Base-by-base conservation (phyloP, 2,797 vertebrate genomes). In the Hoplostethus atlanticus region DNA sequence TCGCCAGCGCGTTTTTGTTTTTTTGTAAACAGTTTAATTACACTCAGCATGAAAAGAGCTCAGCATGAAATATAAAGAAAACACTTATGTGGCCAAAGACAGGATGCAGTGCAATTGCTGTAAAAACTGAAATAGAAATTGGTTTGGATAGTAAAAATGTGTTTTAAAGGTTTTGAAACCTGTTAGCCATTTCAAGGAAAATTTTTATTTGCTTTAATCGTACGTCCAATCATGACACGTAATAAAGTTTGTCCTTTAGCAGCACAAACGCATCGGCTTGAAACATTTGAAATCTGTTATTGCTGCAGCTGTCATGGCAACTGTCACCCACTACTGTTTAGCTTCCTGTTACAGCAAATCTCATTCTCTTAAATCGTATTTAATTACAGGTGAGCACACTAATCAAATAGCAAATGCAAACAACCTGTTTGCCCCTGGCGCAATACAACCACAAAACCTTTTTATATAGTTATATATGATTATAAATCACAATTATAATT, bases 201-300 rank as follows among this genome's bases (percentile, higher is more conserved):
- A 2, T 80, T 84, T 88, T 90, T 61, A 86, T 84, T 85, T 71
- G 68, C 69, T 87, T 86, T 85, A 91, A 91, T 88, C 80, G 59
- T 28, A 64, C 51, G 55, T 55, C 55, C 81, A 92, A 92, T 94
- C 89, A 91, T 90, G 78, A 80, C 91, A 88, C 90, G 80, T 89
- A 74, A 15, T 93, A 89, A 93, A 94, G 56, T 7, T 0, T 17
- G 64, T 84, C 82, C 81, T 81, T 42, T 2, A 55, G 82, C 84
- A 5, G 66, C 67, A 66, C 46, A 67, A 76, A 78, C 42, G 54
- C 81, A 76, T 82, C 76, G 21, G 36, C 30, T 17, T 9, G 53
- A 76, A 64, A 76, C 59, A 65, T 86, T 77, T 77, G 52, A 79
- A 73, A 72, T 60, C 56, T 68, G 61, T 52, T 4, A 31, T 80